Evolutionary conservation across 2,113 vertebrate species (phyloP), one percentile per base, ranked within the genome.

Genomic region (Melanerpes aurifrons): DNA sequence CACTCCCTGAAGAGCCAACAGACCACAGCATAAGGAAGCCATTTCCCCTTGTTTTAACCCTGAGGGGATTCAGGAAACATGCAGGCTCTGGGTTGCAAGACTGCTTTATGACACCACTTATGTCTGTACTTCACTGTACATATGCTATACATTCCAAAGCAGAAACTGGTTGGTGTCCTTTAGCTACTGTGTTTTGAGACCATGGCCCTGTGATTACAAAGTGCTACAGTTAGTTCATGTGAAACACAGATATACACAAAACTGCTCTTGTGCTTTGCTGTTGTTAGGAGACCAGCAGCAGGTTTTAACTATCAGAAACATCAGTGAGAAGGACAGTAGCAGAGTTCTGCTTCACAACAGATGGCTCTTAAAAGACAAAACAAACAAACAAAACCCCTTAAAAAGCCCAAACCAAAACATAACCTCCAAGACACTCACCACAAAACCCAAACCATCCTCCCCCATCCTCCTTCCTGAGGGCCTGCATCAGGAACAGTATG

Each of bases 11-110:
- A 80, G 37, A 86, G 16, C 40, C 73, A 53, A 50, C 12, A 45
- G 20, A 43, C 28, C 25, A 37, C 66, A 75, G 43, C n/a, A 29
- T 9, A 32, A 86, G 31, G 16, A 70, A 90, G 22, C 43, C 64
- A 90, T 61, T 88, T 93, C 83, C 77, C 83, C 53, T 63, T 77
- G 71, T 28, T 83, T 90, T 40, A 92, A 63, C 48, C 66, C 61
- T 35, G 48, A 72, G 28, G 73, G 54, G 37, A 32, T 68, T 92
- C 57, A 78, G 69, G 62, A 79, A 94, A 85, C 28, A 53, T 7
- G 43, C 61, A 74, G 61, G 35, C 10, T 66, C 59, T 50, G 20
- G 13, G 56, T 77, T 92, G 59, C 48, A 59, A 25, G 54, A 82
- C 0, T 66, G 24, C 11, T 19, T 87, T 70, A 57, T 58, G 47